A percentile compares a stretch with the other conserved stretches of the same genome.
Evolutionary conservation across 2,113 vertebrate genomes (phyloP).

Genomic region (Saimiri boliviensis): DNA sequence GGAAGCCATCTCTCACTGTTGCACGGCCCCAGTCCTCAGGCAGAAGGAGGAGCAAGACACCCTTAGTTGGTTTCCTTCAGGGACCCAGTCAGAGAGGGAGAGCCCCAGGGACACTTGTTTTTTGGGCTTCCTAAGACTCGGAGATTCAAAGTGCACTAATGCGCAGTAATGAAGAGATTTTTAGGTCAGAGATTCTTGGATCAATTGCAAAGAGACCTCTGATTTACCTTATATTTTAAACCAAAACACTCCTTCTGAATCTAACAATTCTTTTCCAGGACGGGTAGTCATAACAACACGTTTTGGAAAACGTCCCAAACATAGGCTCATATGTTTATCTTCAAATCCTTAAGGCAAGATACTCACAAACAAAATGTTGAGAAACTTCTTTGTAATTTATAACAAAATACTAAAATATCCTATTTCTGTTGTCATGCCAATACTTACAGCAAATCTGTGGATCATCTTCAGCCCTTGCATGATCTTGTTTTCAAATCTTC

Average conservation of each 20-base stretch:
- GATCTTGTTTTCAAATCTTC: slow-evolving; percentile 25
- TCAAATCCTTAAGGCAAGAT: background rate
- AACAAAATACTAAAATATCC: background rate
- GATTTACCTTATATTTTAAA: background rate
- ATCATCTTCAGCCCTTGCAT: background rate
- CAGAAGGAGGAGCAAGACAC: background rate
- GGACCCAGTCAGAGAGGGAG: background rate
- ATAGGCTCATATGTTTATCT: background rate
- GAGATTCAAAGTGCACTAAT: background rate
- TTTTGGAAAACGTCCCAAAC: background rate
- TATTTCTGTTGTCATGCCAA: background rate
- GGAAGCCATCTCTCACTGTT: background rate
- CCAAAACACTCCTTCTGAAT: background rate
- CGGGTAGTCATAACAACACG: background rate
- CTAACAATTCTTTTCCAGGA: background rate
- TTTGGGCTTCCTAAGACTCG: background rate
- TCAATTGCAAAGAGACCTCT: background rate
- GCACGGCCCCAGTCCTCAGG: background rate
- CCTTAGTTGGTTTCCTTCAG: background rate
- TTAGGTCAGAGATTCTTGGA: background rate
- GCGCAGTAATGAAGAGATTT: background rate
- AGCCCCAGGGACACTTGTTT: too few relatives aligned
- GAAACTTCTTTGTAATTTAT: background rate
- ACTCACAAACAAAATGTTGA: background rate
- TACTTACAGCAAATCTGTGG: background rate